Evolutionary conservation across 2,888 invertebrate species (phyloP), one percentile per base, ranked within the genome.

Genomic region (Orthosia gracilis): DNA sequence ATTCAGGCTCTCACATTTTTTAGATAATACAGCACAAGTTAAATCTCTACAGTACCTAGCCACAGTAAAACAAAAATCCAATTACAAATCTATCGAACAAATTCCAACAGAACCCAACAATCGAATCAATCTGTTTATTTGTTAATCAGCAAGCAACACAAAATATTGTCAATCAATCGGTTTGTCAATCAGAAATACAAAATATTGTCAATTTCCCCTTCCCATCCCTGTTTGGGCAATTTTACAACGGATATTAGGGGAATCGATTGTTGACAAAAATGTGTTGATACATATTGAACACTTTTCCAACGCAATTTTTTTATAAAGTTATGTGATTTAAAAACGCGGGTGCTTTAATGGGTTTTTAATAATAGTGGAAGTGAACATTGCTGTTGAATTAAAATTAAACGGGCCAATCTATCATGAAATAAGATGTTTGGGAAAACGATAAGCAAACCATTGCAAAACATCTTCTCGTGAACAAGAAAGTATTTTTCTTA

Each of bases 151-250:
- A 64, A 80, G 76, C 23, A 81, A 74, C 69, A 76, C 78, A 82
- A 80, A 88, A 82, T 82, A 78, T 78, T 82, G 78, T 82, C 85
- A 89, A 88, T 90, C 88, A 91, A 89, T 88, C 85, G 85, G 74
- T 69, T 73, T 88, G 85, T 88, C 88, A 89, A 89, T 88, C 86
- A 85, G 80, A 80, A 80, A 79, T 78, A 79, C 83, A 85, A 88
- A 92, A 92, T 92, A 90, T 92, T 91, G 90, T 84, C 92, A 90
- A 92, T 93, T 90, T 90, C 90, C 90, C 61, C 57, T 80, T 82
- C 78, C 75, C 80, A 73, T 82, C 84, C 88, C 87, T 86, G 83
- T 88, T 87, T 80, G 63, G 80, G 84, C 88, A 90, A 91, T 92
- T 91, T 87, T 83, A 82, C 80, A 85, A 73, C 89, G 92, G 92